Conservation (phyloP, 1,140 invertebrate species). For the Hypothenemus hampei region DNA sequence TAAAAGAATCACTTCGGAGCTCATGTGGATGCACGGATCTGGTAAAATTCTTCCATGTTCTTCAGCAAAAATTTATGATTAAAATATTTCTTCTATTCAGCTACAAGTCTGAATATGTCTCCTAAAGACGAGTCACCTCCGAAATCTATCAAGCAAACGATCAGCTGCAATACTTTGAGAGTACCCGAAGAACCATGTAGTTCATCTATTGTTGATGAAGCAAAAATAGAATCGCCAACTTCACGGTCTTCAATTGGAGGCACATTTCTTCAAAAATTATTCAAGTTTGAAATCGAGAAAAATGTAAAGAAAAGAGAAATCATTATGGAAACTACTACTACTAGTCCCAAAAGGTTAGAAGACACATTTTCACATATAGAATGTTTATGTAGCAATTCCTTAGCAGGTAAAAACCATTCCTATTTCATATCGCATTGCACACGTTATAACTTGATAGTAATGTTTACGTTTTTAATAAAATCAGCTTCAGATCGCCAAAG, state of each 20-base stretch:
- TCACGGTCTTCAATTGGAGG: conserved; percentile 49
- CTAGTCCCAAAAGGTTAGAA: conserved; percentile 43
- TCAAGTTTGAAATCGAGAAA: conserved; percentile 43
- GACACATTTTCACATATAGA: conserved; percentile 14
- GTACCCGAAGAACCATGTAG: conserved; percentile 39
- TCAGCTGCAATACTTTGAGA: conserved; percentile 46
- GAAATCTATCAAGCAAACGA: conserved; percentile 29
- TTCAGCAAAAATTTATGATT: background rate
- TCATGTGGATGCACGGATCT: conserved; percentile 43
- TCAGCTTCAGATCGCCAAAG: conserved; percentile 51
- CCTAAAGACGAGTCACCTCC: conserved; percentile 26
- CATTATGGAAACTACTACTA: conserved; percentile 31
- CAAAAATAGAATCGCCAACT: conserved; percentile 36
- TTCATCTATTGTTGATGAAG: conserved; percentile 44
- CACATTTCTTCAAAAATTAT: conserved; percentile 51
- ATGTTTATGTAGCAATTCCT: conserved; percentile 9
- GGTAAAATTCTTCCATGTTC: conserved; percentile 2
- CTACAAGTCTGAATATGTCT: conserved; percentile 35
- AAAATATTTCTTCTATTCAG: conserved; percentile 4
- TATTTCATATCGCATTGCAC: background rate
- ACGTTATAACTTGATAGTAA: background rate
- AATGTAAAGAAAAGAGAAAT: conserved; percentile 36
- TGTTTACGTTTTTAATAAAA: background rate
- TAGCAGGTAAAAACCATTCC: conserved; percentile 2
- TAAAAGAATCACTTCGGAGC: conserved; percentile 47